These are phyloP conservation scores for Acromyrmex heyeri DNA, from an alignment of 1,140 invertebrate species.

Conservation along the genomic window DNA sequence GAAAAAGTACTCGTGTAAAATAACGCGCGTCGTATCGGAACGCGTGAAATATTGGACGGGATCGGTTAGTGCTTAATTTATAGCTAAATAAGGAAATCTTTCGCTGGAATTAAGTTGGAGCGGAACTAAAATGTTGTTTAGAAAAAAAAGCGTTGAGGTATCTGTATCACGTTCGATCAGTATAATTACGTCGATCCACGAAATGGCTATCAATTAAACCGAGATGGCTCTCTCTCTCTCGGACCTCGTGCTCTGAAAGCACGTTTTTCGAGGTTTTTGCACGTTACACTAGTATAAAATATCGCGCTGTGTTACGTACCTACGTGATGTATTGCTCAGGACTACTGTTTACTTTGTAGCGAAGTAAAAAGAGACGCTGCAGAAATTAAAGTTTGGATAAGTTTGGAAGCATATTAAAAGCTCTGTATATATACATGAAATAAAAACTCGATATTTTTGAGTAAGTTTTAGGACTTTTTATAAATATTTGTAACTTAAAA, in stretches of 20 bases:
- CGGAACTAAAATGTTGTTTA: background rate
- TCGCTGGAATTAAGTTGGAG: slow-evolving; percentile 16
- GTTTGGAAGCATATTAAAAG: slow-evolving; percentile 32
- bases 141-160: background rate
- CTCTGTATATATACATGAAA: background rate
- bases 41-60: slow-evolving; percentile 27
- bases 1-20: slow-evolving; percentile 12
- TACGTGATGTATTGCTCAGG: slow-evolving; percentile 36
- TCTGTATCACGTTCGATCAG: background rate
- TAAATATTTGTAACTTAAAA: slow-evolving; percentile 6
- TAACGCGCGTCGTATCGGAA: slow-evolving; percentile 2
- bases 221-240: slow-evolving; percentile 9
- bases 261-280: slow-evolving; percentile 30
- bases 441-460: background rate
- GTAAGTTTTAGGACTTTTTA: background rate
- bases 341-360: slow-evolving; percentile 11
- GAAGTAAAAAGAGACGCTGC: background rate
- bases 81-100: background rate
- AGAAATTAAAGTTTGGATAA: slow-evolving; percentile 34
- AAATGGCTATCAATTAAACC: slow-evolving; percentile 33
- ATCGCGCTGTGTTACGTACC: background rate
- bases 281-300: slow-evolving; percentile 5
- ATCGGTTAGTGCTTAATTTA: slow-evolving; percentile 44
- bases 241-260: background rate
- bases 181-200: slow-evolving; percentile 9